Evolutionary conservation across 1,140 invertebrate genomes (phyloP).

Genomic region (Orchestia grillus): DNA sequence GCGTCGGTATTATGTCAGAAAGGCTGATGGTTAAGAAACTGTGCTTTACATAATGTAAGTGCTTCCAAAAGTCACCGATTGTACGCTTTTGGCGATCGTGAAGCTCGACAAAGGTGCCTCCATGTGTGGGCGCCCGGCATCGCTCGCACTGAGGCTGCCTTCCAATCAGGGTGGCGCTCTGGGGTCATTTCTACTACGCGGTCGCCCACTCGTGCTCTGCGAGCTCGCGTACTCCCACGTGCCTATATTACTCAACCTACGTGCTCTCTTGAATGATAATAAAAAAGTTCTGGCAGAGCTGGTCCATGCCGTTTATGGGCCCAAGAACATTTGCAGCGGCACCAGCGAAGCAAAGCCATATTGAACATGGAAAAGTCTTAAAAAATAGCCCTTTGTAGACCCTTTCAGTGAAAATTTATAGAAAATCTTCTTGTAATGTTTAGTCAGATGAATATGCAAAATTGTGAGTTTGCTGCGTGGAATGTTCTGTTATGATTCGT

Average conservation of each 20-base stretch:
- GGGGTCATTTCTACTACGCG: not conserved
- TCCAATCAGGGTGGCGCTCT: not conserved
- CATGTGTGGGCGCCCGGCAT: not conserved
- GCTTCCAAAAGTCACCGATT: not conserved
- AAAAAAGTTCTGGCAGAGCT: not conserved
- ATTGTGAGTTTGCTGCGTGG: too few relatives aligned
- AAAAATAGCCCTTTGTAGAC: too few relatives aligned
- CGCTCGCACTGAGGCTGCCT: not conserved
- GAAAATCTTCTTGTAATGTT: too few relatives aligned
- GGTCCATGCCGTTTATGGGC: not conserved
- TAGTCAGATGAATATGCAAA: too few relatives aligned
- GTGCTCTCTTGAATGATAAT: not conserved
- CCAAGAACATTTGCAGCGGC: not conserved
- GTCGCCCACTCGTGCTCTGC: not conserved
- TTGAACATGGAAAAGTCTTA: too few relatives aligned
- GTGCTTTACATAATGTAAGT: not conserved
- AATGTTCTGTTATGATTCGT: too few relatives aligned
- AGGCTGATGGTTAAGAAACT: not conserved
- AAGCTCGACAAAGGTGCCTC: not conserved
- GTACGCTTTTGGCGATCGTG: not conserved
- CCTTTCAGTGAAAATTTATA: too few relatives aligned
- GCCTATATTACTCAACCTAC: not conserved
- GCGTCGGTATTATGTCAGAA: not conserved
- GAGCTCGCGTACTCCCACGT: not conserved
- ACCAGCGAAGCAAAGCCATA: not conserved